Percentiles rank a stretch among this genome's conserved stretches.
phyloP scores from a whole-genome alignment of 2,113 vertebrate genomes.

The Pithys albifrons region DNA sequence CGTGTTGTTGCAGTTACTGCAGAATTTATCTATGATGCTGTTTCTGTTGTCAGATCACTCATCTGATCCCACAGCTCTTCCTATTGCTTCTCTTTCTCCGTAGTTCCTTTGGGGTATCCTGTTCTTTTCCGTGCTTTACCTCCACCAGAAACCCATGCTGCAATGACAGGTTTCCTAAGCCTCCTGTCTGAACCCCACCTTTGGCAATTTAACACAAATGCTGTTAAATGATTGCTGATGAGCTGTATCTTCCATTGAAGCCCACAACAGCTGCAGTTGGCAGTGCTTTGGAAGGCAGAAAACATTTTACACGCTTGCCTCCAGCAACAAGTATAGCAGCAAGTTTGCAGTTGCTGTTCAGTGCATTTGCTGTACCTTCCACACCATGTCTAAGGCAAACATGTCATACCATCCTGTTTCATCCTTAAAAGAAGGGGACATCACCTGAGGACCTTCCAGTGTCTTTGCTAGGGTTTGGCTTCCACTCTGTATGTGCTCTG shows the following conservation, averaged over 20 bases:
- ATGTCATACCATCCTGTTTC: background rate
- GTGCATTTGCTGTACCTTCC: background rate
- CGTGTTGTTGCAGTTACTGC: background rate
- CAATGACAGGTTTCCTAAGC: background rate
- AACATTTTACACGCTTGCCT: background rate
- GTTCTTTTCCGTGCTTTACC: background rate
- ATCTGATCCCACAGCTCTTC: background rate
- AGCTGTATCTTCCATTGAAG: background rate
- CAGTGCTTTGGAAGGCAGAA: background rate
- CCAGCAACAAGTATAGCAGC: background rate
- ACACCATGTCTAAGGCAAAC: background rate
- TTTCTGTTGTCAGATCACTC: constrained; percentile 14
- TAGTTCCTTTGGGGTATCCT: background rate
- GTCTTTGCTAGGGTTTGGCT: background rate
- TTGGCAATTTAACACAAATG: background rate
- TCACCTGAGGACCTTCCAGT: background rate
- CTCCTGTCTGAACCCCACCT: background rate
- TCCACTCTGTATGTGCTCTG: background rate
- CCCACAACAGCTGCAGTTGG: background rate
- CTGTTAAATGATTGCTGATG: background rate
- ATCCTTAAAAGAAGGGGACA: background rate
- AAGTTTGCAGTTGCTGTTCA: background rate
- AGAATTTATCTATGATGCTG: background rate
- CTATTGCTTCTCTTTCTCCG: background rate
- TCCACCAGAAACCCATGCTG: background rate